Percentiles rank a stretch among this genome's conserved stretches.
Conservation (phyloP, 2,888 invertebrate species). For the Agrotis exclamationis region DNA sequence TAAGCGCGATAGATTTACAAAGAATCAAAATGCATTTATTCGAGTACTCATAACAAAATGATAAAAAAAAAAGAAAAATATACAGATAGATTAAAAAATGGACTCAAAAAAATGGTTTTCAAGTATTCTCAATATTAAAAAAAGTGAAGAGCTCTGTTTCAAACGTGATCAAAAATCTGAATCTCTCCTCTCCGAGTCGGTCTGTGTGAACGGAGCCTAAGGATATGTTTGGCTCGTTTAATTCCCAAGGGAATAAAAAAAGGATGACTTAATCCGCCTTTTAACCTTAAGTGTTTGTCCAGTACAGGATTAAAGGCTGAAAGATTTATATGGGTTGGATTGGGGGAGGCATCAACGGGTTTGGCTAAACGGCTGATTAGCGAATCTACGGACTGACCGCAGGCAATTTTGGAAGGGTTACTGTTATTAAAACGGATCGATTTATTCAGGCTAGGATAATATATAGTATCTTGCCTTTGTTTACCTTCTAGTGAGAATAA, state of each 20-base stretch:
- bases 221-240: slow-evolving; percentile 14
- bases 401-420: slow-evolving; percentile 2
- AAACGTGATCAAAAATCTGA: too few species aligned
- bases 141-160: too few species aligned
- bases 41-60: too few species aligned
- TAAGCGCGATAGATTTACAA: too few species aligned
- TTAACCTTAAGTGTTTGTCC: slow-evolving; percentile 44
- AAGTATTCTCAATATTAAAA: too few species aligned
- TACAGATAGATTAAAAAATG: too few species aligned
- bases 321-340: slow-evolving; percentile 47
- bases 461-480: too few species aligned
- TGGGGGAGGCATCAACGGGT: slow-evolving; percentile 17
- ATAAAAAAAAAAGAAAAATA: too few species aligned
- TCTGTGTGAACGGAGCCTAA: background rate
- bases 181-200: too few species aligned
- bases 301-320: slow-evolving; percentile 26
- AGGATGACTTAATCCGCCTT: slow-evolving; percentile 16
- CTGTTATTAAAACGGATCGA: background rate
- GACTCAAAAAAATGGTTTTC: too few species aligned
- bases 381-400: background rate
- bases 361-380: slow-evolving; percentile 19
- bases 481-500: too few species aligned
- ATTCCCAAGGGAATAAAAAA: slow-evolving; percentile 42
- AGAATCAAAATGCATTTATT: too few species aligned
- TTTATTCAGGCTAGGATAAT: background rate